A percentile compares a stretch with the other conserved stretches of the same genome.
phyloP scores from a whole-genome alignment of 2,113 vertebrate genomes.

The Chiloscyllium plagiosum region DNA sequence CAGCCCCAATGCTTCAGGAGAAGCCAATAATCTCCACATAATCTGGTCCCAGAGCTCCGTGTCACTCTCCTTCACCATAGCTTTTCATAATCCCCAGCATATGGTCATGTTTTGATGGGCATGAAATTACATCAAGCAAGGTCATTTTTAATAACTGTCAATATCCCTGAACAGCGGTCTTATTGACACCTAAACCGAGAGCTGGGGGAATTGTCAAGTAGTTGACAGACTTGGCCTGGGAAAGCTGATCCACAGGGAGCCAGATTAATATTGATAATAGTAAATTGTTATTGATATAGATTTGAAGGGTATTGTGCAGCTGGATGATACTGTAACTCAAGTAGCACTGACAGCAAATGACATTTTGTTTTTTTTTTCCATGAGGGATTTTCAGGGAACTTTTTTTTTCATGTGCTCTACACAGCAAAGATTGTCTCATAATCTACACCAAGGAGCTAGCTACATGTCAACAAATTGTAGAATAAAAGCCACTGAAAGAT shows the following conservation, averaged over 20 bases:
- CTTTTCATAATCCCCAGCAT: slow-evolving; percentile 69
- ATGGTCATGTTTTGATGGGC: slow-evolving; percentile 75
- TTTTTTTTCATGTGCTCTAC: background rate
- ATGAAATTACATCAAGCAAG: slow-evolving; percentile 95
- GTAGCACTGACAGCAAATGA: slow-evolving; percentile 53
- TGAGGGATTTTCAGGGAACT: slow-evolving; percentile 9
- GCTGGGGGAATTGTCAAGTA: slow-evolving; percentile 59
- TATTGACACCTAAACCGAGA: slow-evolving; percentile 74
- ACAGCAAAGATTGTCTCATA: slow-evolving; percentile 16
- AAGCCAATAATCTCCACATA: slow-evolving; percentile 45
- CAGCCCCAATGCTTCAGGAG: slow-evolving; percentile 42
- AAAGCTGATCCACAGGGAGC: slow-evolving; percentile 68
- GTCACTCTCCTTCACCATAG: slow-evolving; percentile 47
- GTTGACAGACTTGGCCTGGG: slow-evolving; percentile 50
- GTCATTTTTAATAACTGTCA: slow-evolving; percentile 95
- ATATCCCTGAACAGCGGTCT: slow-evolving; percentile 71
- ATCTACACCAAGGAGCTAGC: background rate
- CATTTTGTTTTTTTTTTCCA: slow-evolving; percentile 48
- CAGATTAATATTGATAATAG: slow-evolving; percentile 92
- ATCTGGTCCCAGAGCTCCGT: slow-evolving; percentile 43
- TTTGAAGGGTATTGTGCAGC: slow-evolving; percentile 75
- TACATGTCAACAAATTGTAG: background rate
- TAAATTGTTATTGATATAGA: slow-evolving; percentile 97
- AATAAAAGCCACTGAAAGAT: background rate
- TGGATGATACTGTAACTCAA: slow-evolving; percentile 66